Base-by-base conservation (phyloP, 1,140 invertebrate genomes). In the Harlomillsia oculata region DNA sequence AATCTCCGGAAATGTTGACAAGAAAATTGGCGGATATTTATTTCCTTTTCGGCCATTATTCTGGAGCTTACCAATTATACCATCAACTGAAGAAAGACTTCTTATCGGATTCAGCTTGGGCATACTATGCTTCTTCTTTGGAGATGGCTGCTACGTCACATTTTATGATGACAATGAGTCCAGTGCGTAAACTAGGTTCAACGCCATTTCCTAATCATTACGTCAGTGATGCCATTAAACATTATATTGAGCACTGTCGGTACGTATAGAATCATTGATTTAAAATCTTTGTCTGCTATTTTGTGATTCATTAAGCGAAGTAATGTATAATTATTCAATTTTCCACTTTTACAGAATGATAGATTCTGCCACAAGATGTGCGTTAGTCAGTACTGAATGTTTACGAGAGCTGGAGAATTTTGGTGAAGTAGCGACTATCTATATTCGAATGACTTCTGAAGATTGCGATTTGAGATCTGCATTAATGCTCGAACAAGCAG, bases 11-110 rank as follows among this genome's bases (percentile, higher is more conserved):
- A 74, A 75, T 98, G 36, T 93, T 97, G 69, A 79, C 93, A 23
- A 78, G 95, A 55, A 82, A 91, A 53, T 71, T 98, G 32, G 96
- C 87, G 5, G 96, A 99, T 73, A 73, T 99, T 0, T 93, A 89
- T 70, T 97, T 99, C 69, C 83, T 98, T 78, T 93, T 98, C 71
- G 89, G 92, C 9, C 82, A 95, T 65, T 98, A 97, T 74, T 81
- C 84, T 59, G 75, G 87, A 49, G 90, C 96, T 1, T 96, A 93
- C 73, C 87, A 86, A 68, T 82, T 87, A 0, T 99, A 97, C 73
- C 92, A 98, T 70, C 82, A 87, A 16, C 87, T 91, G 11, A 98
- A 97, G 72, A 81, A 92, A 57, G 96, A 99, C 69, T 98, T 98
- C 72, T 86, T 87, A 66, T 85, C 84, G 16, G 95, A 99, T 72